A percentile compares a stretch with the other conserved stretches of the same genome.
Conservation (phyloP, 1,140 invertebrate species). For the Drosophila repleta region DNA sequence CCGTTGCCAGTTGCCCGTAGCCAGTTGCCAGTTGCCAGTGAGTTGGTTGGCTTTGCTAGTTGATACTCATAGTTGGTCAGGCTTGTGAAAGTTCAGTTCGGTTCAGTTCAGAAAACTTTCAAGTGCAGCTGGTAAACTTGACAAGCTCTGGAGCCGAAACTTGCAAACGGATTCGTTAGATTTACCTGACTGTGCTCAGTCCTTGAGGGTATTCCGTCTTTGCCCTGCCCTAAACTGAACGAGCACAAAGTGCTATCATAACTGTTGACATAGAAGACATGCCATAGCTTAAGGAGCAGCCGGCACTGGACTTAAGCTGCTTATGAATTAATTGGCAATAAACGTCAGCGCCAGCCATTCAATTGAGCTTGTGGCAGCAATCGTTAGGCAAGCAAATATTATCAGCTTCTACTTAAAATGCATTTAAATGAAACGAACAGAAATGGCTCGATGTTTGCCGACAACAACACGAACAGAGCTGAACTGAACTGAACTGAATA, state of each 20-base stretch:
- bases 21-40: constrained; percentile 8
- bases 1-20: constrained; percentile 13
- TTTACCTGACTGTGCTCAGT: constrained; percentile 32
- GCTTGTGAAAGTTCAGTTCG: constrained; percentile 55
- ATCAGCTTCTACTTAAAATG: constrained; percentile 1
- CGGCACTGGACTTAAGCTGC: not conserved
- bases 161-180: constrained; percentile 66
- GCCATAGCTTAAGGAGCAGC: constrained; percentile 29
- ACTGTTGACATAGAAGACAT: constrained; percentile 40
- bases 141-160: constrained; percentile 38
- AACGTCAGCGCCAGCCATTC: constrained; percentile 25
- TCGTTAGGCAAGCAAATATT: constrained; percentile 3
- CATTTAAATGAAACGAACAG: not conserved
- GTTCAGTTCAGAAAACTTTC: constrained; percentile 54
- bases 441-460: not conserved
- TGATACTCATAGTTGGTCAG: constrained; percentile 25
- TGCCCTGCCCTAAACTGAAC: not conserved
- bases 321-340: constrained; percentile 41
- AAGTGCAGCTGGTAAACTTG: constrained; percentile 65
- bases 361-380: constrained; percentile 10
- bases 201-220: not conserved
- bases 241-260: constrained; percentile 19
- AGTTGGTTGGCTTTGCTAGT: constrained; percentile 1
- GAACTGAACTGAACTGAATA: too few species aligned
- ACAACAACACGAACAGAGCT: too few species aligned